Evolutionary conservation across 2,888 invertebrate species (phyloP), one percentile per base, ranked within the genome.

Genomic region (Tachina lurida): DNA sequence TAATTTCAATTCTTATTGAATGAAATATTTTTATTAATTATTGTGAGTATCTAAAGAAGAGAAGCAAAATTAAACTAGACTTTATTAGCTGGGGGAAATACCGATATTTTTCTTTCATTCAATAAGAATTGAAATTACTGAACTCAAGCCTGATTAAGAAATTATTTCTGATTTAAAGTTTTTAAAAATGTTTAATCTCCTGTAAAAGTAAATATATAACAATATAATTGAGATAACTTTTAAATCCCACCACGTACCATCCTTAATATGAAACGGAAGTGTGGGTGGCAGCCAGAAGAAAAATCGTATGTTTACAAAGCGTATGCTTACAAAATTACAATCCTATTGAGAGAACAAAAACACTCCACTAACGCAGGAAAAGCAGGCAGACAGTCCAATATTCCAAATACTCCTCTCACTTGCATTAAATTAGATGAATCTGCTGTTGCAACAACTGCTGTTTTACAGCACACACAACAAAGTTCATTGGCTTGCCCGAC

Each of bases 251-350:
- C 15, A 65, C 75, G 47, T 56, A 47, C 2, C 52, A 22, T 71
- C 22, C n/a, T 43, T 31, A 41, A 74, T 56, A 70, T 75, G 19
- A 63, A 85, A 54, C 85, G 85, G 85, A 85, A 82, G 82, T 85
- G 74, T 75, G 70, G 82, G 82, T 85, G 85, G 78, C 70, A 74
- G 54, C 19, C 70, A 47, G 45, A 74, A 15, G 62, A 62, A n/a
- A n/a, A n/a, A 65, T 43, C 10, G 39, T 73, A 73, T 86, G 83
- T 79, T 79, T 83, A 86, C 79, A 79, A 83, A 83, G 70, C 67
- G 79, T 76, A 63, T 49, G 71, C 75, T 76, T 79, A 83, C 67
- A 62, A n/a, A n/a, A 83, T 79, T 70, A 71, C 82, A 82, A 76
- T 67, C 47, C 70, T 52, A 77, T 76, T 75, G 60, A 65, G 49